Conservation (phyloP, 2,888 invertebrate species). For the Rhamnusium bicolor region DNA sequence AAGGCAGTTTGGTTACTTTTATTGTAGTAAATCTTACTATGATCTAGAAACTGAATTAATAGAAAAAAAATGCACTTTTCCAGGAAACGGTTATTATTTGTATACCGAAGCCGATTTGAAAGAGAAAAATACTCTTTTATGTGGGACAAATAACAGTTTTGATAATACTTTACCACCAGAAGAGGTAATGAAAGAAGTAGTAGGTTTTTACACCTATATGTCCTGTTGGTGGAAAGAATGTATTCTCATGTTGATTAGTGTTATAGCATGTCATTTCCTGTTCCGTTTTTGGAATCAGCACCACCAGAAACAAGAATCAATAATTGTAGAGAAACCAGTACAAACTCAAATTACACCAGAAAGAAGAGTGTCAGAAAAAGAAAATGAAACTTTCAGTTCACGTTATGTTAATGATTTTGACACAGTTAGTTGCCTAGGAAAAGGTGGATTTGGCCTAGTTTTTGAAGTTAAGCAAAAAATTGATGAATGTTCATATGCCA, state of each 20-base stretch:
- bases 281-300: conserved; percentile 48
- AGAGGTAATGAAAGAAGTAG: conserved; percentile 9
- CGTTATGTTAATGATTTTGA: conserved; percentile 91
- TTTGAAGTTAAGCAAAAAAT: conserved; percentile 95
- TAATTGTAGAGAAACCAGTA: conserved; percentile 56
- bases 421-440: conserved; percentile 84
- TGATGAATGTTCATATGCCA: conserved; percentile 95
- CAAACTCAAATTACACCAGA: conserved; percentile 44
- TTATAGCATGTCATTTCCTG: conserved; percentile 46
- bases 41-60: not conserved
- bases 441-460: conserved; percentile 97
- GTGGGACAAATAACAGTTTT: conserved; percentile 54
- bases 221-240: conserved; percentile 52
- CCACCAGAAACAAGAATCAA: conserved; percentile 51
- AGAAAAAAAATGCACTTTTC: conserved; percentile 38
- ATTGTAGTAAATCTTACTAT: too few relatives aligned
- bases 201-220: conserved; percentile 35
- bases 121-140: conserved; percentile 53
- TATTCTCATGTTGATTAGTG: conserved; percentile 48
- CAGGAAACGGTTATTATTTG: conserved; percentile 86
- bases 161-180: conserved; percentile 4
- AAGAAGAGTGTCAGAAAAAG: conserved; percentile 60
- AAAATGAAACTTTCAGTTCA: conserved; percentile 69
- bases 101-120: conserved; percentile 73
- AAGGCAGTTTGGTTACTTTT: too few relatives aligned